A percentile compares a stretch with the other conserved stretches of the same genome.
These are phyloP conservation scores for Agapornis roseicollis DNA, from an alignment of 2,113 vertebrate species.

Conservation along the genomic window DNA sequence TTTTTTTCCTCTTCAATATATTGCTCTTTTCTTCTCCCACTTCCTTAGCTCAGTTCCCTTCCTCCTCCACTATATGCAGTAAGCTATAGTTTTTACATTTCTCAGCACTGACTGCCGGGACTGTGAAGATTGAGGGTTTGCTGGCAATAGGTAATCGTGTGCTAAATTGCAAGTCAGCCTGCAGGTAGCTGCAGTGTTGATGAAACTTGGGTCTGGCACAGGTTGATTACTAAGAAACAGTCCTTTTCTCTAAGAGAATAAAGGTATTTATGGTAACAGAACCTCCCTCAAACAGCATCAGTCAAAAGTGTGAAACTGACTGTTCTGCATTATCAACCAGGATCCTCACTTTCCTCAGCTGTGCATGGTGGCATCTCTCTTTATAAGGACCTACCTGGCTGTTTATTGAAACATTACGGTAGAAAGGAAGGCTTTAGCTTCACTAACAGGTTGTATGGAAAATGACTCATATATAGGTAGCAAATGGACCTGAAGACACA, in stretches of 20 bases:
- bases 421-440: background rate
- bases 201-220: background rate
- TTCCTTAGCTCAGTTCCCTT: background rate
- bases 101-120: background rate
- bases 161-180: background rate
- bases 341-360: background rate
- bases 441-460: background rate
- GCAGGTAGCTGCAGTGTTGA: background rate
- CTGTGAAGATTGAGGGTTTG: background rate
- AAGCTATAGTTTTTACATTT: constrained; percentile 1
- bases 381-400: background rate
- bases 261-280: background rate
- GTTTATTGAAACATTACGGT: background rate
- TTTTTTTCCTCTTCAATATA: background rate
- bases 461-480: background rate
- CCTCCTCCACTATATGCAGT: background rate
- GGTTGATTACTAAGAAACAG: background rate
- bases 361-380: background rate
- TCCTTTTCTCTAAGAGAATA: background rate
- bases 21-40: background rate
- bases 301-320: background rate
- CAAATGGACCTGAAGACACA: background rate
- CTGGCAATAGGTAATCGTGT: constrained; percentile 17
- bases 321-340: background rate
- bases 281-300: background rate